phyloP scores from a whole-genome alignment of 2,113 vertebrate genomes.

The Camelus dromedarius region DNA sequence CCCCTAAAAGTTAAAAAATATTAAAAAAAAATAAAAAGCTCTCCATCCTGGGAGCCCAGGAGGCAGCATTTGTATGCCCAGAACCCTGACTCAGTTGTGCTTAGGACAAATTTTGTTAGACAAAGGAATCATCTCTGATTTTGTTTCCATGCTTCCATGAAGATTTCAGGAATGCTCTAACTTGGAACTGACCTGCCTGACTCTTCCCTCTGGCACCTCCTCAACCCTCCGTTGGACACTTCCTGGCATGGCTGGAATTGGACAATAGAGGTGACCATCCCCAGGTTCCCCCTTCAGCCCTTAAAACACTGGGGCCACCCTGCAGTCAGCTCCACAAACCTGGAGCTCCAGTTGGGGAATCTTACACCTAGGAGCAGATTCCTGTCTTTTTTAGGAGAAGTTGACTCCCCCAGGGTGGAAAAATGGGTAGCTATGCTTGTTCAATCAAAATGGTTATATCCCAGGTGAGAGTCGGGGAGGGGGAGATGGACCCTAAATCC shows the following conservation, averaged over 20 bases:
- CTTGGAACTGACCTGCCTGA: neutral
- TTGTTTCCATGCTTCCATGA: neutral
- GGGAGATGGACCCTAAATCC: neutral
- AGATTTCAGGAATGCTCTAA: neutral
- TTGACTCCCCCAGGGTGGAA: neutral
- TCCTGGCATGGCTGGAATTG: neutral
- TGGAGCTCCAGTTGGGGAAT: neutral
- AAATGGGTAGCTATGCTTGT: neutral
- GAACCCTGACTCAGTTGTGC: neutral
- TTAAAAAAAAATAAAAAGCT: too few relatives aligned
- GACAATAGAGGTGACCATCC: neutral
- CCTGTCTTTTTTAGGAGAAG: neutral
- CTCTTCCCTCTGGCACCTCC: neutral
- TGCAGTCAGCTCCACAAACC: neutral
- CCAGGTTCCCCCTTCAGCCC: neutral
- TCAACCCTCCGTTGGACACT: neutral
- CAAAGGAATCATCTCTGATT: neutral
- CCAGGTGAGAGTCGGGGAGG: neutral
- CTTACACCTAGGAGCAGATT: neutral
- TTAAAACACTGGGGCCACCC: neutral
- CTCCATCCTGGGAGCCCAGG: neutral
- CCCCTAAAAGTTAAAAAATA: too few relatives aligned
- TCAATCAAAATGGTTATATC: neutral
- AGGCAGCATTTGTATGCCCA: fast-evolving
- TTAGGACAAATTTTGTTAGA: neutral